These are phyloP conservation scores for Trachythela sp. DNA, from an alignment of 64 coral and sea anemone species.

Conservation along the genomic window DNA sequence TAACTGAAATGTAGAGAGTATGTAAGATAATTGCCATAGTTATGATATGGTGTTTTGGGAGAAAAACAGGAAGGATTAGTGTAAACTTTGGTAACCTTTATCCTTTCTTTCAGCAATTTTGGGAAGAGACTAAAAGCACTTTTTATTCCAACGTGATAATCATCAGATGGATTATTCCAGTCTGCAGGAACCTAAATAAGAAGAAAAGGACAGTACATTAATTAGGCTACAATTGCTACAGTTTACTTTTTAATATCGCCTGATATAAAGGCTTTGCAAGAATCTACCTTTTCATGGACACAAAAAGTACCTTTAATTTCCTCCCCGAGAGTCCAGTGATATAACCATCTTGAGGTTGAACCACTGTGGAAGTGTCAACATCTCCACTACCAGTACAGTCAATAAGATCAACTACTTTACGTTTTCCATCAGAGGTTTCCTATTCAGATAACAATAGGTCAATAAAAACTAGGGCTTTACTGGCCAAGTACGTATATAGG, in stretches of 20 bases:
- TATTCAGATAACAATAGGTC: not conserved
- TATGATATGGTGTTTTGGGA: too few species aligned
- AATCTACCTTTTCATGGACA: too few species aligned
- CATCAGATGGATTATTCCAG: slow-evolving; percentile 78
- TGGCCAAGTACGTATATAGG: too few species aligned
- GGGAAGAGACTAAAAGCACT: slow-evolving; percentile 81
- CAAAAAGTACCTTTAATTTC: slow-evolving; percentile 58
- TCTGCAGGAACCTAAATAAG: slow-evolving; percentile 64
- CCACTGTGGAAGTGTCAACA: slow-evolving; percentile 86
- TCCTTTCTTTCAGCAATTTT: slow-evolving; percentile 51
- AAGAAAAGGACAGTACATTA: not conserved
- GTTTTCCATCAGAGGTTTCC: slow-evolving; percentile 79
- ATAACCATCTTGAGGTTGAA: slow-evolving; percentile 50
- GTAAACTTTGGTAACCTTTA: not conserved
- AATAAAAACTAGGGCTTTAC: not conserved
- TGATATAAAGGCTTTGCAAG: too few species aligned
- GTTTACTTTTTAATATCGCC: too few species aligned
- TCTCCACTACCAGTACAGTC: slow-evolving; percentile 94
- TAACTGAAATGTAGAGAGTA: too few species aligned
- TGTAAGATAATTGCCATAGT: too few species aligned
- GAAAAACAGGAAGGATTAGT: too few species aligned
- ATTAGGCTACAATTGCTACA: too few species aligned
- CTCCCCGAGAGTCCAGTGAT: slow-evolving; percentile 70
- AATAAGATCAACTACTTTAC: slow-evolving; percentile 97
- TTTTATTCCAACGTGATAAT: slow-evolving; percentile 79